Percentiles rank a stretch among this genome's conserved stretches.
Evolutionary conservation across 2,888 invertebrate genomes (phyloP).

Genomic region (Lacanobia oleracea): DNA sequence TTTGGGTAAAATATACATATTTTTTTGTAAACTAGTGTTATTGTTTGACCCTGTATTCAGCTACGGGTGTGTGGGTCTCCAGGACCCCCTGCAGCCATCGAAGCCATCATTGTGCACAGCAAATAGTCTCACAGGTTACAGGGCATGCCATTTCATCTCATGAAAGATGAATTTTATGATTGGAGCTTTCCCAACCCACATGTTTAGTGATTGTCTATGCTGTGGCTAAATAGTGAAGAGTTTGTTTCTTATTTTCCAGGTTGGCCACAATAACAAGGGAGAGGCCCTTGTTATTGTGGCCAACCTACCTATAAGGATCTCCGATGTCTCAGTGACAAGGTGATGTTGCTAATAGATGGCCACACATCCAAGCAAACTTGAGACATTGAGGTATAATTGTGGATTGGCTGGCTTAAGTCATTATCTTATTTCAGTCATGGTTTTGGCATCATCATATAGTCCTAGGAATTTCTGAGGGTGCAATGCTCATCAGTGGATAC

Average conservation of each 20-base stretch:
- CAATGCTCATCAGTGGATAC: background rate
- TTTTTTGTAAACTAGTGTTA: too few species aligned
- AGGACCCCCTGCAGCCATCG: constrained; percentile 84
- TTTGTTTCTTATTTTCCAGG: background rate
- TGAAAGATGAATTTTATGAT: background rate
- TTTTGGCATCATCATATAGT: background rate
- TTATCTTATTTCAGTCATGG: too few species aligned
- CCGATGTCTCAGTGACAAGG: background rate
- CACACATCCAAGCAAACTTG: too few species aligned
- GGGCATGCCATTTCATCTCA: background rate
- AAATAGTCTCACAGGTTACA: constrained; percentile 34
- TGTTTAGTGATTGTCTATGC: background rate
- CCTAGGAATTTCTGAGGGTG: background rate
- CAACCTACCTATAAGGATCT: too few species aligned
- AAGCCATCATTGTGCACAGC: constrained; percentile 81
- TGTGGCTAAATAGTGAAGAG: background rate
- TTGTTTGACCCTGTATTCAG: too few species aligned
- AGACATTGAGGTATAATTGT: too few species aligned
- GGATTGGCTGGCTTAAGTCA: too few species aligned
- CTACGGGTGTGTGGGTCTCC: constrained; percentile 88
- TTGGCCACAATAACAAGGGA: background rate
- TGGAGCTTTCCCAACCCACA: background rate
- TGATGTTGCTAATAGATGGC: background rate
- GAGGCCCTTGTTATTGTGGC: too few species aligned
- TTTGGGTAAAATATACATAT: too few species aligned